Conservation (phyloP, 2,113 vertebrate species). For the Haemorhous mexicanus region DNA sequence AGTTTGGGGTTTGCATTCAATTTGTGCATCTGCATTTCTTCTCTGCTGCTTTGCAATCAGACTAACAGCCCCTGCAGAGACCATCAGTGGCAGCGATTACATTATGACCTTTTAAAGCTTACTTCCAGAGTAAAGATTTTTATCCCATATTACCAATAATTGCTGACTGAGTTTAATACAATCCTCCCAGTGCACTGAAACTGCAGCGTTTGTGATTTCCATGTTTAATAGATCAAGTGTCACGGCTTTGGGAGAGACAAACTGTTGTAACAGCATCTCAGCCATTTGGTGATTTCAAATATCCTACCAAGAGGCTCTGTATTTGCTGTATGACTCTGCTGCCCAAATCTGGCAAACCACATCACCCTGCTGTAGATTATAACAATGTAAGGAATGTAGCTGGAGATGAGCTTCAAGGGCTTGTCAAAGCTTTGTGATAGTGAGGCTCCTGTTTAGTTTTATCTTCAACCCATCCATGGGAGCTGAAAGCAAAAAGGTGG, state of each 20-base stretch:
- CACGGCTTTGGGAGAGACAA: background rate
- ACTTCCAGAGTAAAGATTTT: conserved; percentile 83
- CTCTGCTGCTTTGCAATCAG: conserved; percentile 16
- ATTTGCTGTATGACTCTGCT: background rate
- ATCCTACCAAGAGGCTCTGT: background rate
- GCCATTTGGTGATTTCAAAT: background rate
- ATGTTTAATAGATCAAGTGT: conserved; percentile 55
- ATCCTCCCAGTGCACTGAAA: conserved; percentile 79
- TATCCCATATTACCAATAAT: conserved; percentile 86
- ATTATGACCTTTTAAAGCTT: conserved; percentile 79
- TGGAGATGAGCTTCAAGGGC: background rate
- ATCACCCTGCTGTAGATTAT: background rate
- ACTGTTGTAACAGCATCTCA: conserved; percentile 43
- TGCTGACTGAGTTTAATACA: conserved; percentile 84
- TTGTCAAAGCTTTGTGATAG: background rate
- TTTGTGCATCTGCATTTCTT: conserved; percentile 12
- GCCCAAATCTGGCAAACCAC: background rate
- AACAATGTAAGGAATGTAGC: background rate
- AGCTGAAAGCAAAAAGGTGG: background rate
- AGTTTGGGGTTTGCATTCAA: conserved; percentile 23
- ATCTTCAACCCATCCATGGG: background rate
- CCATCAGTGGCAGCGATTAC: conserved; percentile 50
- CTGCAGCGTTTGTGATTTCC: conserved; percentile 68
- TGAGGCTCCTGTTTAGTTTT: background rate
- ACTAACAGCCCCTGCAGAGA: conserved; percentile 1